A percentile compares a stretch with the other conserved stretches of the same genome.
Evolutionary conservation across 64 coral and sea anemone genomes (phyloP).

Genomic region (Actinia tenebrosa): DNA sequence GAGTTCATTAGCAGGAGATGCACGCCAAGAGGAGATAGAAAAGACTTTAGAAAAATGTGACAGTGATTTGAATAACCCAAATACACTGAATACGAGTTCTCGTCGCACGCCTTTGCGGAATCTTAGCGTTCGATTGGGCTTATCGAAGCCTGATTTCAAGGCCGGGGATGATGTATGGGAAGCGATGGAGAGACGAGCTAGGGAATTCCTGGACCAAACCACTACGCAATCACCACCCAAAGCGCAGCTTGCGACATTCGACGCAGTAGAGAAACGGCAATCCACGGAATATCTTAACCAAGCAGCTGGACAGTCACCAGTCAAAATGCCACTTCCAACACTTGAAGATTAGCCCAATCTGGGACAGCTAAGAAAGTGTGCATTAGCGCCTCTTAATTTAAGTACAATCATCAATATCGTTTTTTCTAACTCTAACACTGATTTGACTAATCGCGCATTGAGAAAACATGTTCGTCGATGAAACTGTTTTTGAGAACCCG

Average conservation of each 20-base stretch:
- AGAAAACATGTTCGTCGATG: too few species aligned
- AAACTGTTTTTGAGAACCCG: too few species aligned
- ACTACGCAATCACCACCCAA: neutral
- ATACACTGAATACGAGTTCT: neutral
- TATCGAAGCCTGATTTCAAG: slow-evolving; percentile 5
- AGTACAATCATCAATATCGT: too few species aligned
- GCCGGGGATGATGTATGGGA: slow-evolving; percentile 27
- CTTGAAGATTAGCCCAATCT: neutral
- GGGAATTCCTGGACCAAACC: slow-evolving; percentile 2
- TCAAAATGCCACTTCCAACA: neutral
- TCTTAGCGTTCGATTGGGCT: neutral
- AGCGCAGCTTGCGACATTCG: neutral
- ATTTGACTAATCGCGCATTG: too few species aligned
- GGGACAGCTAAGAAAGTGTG: too few species aligned
- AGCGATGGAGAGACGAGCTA: slow-evolving; percentile 19
- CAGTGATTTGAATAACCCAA: neutral
- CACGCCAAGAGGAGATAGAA: slow-evolving; percentile 3
- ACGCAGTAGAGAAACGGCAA: neutral
- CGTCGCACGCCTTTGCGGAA: neutral
- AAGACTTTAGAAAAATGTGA: neutral
- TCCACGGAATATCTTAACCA: neutral
- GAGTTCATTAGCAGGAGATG: neutral
- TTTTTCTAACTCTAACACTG: too few species aligned
- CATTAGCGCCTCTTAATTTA: too few species aligned
- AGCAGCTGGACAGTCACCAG: neutral